Evolutionary conservation across 1,140 invertebrate genomes (phyloP).

Genomic region (Philopotamus ludificatus): DNA sequence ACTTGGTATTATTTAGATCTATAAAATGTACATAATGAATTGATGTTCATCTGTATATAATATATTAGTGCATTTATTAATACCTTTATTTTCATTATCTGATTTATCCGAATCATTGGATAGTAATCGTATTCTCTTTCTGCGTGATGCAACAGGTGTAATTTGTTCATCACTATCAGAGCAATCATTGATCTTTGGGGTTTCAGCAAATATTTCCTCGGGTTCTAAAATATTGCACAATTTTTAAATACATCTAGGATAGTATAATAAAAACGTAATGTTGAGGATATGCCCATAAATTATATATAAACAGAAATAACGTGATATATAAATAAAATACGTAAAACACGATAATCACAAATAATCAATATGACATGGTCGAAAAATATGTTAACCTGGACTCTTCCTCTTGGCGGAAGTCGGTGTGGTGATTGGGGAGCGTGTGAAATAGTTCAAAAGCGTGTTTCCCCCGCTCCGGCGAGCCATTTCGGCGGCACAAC

Average conservation of each 20-base stretch:
- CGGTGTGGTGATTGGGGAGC: slow-evolving; percentile 56
- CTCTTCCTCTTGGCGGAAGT: slow-evolving; percentile 41
- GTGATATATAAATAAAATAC: slow-evolving; percentile 22
- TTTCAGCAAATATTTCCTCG: slow-evolving; percentile 31
- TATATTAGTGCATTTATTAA: too few species aligned
- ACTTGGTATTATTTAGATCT: slow-evolving; percentile 33
- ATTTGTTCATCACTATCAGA: slow-evolving; percentile 48
- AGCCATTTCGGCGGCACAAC: slow-evolving; percentile 51
- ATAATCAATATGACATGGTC: not conserved
- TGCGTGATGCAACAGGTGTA: slow-evolving; percentile 43
- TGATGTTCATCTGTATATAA: too few species aligned
- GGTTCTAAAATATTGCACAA: slow-evolving; percentile 21
- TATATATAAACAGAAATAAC: not conserved
- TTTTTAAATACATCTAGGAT: too few species aligned
- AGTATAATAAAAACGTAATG: too few species aligned
- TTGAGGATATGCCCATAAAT: not conserved
- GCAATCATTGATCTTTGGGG: slow-evolving; percentile 5
- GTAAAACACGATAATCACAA: slow-evolving; percentile 13
- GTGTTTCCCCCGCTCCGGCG: slow-evolving; percentile 56
- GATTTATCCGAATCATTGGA: slow-evolving; percentile 55
- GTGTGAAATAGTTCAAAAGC: slow-evolving; percentile 60
- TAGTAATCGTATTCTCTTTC: slow-evolving; percentile 50
- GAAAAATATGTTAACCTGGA: not conserved
- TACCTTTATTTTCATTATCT: slow-evolving; percentile 52
- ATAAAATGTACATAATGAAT: too few species aligned